Conservation (phyloP, 2,797 vertebrate genomes). For the Menidia menidia region DNA sequence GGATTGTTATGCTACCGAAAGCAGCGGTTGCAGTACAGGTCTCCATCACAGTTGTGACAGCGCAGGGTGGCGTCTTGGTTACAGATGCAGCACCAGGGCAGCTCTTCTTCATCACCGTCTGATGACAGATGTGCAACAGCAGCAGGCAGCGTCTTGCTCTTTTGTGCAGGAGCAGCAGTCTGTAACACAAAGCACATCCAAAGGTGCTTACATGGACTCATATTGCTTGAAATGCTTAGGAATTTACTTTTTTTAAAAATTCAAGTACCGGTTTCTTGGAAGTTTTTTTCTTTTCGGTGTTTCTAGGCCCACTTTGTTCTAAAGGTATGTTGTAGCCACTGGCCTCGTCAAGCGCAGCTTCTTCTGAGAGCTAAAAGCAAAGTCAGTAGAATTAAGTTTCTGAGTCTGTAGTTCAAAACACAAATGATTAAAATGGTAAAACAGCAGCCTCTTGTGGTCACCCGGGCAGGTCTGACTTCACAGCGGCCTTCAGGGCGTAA, state of each 20-base stretch:
- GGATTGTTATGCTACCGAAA: constrained; percentile 84
- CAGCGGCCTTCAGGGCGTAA: not conserved
- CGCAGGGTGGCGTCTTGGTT: constrained; percentile 90
- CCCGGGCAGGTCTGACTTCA: not conserved
- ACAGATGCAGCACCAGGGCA: constrained; percentile 99
- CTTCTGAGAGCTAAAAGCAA: constrained; percentile 89
- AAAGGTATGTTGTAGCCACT: constrained; percentile 93
- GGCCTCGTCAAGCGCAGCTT: constrained; percentile 91
- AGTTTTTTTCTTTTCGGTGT: constrained; percentile 68
- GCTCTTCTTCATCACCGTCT: constrained; percentile 89
- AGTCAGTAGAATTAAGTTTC: constrained; percentile 8
- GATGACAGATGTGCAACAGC: constrained; percentile 60
- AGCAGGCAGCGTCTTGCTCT: constrained; percentile 43
- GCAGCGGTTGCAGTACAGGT: constrained; percentile 94
- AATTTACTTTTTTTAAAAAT: not conserved
- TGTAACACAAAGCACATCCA: constrained; percentile 33
- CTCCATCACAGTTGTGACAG: constrained; percentile 91
- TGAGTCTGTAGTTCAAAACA: not conserved
- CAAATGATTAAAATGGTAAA: constrained; percentile 41
- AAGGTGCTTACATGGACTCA: not conserved
- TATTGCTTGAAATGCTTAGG: not conserved
- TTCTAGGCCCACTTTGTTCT: constrained; percentile 79
- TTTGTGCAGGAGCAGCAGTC: constrained; percentile 34
- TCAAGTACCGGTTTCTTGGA: constrained; percentile 71
- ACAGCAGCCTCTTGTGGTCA: constrained; percentile 72